Evolutionary conservation across 1,140 invertebrate species (phyloP).

Genomic region (Orius insidiosus): DNA sequence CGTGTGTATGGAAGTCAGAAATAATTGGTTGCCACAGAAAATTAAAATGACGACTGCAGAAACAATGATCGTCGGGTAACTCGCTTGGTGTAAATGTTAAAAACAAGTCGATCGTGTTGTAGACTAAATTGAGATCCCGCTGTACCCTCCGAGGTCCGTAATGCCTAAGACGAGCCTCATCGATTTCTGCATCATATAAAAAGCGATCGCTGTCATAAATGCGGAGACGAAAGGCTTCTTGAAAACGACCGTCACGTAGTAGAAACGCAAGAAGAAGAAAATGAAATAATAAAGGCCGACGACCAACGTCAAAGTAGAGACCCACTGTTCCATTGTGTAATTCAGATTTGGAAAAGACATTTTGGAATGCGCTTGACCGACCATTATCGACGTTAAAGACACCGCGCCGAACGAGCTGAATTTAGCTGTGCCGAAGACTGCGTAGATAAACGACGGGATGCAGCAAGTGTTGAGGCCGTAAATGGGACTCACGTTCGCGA

Average conservation of each 20-base stretch:
- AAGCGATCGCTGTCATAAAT: constrained; percentile 8
- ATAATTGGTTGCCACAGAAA: constrained; percentile 7
- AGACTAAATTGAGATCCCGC: constrained; percentile 8
- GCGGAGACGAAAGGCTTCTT: constrained; percentile 9
- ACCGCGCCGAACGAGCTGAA: not conserved
- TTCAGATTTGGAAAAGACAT: too few species aligned
- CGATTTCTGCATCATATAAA: constrained; percentile 11
- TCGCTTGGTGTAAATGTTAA: constrained; percentile 1
- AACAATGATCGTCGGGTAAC: constrained; percentile 2
- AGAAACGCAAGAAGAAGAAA: constrained; percentile 7
- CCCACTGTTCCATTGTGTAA: not conserved
- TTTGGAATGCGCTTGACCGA: not conserved
- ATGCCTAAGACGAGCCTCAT: constrained; percentile 11
- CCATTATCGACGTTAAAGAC: not conserved
- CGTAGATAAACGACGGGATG: constrained; percentile 61
- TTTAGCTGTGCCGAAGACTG: constrained; percentile 45
- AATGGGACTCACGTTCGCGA: constrained; percentile 57
- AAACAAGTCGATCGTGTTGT: constrained; percentile 8
- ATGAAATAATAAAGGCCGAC: constrained; percentile 11
- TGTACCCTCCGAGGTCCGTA: constrained; percentile 4
- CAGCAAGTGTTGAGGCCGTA: constrained; percentile 73
- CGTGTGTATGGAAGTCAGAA: constrained; percentile 9
- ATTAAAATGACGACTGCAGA: constrained; percentile 7
- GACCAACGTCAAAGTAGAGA: constrained; percentile 4
- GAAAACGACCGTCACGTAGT: constrained; percentile 6